Percentiles rank a stretch among this genome's conserved stretches.
Evolutionary conservation across 2,113 vertebrate genomes (phyloP).

Genomic region (Leptobrachium leishanense): DNA sequence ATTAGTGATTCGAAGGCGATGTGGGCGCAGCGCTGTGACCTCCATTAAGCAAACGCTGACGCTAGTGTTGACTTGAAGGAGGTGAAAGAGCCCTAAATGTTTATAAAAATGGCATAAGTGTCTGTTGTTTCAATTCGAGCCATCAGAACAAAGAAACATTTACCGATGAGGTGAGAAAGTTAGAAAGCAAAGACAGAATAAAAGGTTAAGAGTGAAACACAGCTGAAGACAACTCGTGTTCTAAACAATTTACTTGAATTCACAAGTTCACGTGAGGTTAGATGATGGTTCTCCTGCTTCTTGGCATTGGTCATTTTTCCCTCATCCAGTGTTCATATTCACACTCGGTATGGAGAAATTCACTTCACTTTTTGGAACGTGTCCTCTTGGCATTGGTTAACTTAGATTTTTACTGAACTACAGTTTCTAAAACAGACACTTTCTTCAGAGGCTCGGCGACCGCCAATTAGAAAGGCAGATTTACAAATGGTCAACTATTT

Average conservation of each 20-base stretch:
- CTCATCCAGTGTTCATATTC: constrained; percentile 50
- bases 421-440: constrained; percentile 57
- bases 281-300: constrained; percentile 48
- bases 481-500: constrained; percentile 46
- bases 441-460: constrained; percentile 37
- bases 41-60: too few species aligned
- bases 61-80: too few species aligned
- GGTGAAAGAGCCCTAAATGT: too few species aligned
- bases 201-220: neutral
- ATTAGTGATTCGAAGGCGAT: too few species aligned
- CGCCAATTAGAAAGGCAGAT: constrained; percentile 44
- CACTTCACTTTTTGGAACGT: constrained; percentile 51
- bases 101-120: too few species aligned
- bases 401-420: constrained; percentile 64
- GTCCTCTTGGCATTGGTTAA: constrained; percentile 54
- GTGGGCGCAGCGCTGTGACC: too few species aligned
- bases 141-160: too few species aligned
- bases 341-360: constrained; percentile 55
- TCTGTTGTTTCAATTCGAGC: too few species aligned
- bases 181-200: neutral
- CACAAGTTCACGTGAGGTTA: constrained; percentile 52
- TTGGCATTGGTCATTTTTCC: constrained; percentile 32
- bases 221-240: neutral
- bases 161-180: neutral
- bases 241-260: constrained; percentile 38